These are phyloP conservation scores for Athalia circularis DNA, from an alignment of 2,888 invertebrate species.

Conservation along the genomic window DNA sequence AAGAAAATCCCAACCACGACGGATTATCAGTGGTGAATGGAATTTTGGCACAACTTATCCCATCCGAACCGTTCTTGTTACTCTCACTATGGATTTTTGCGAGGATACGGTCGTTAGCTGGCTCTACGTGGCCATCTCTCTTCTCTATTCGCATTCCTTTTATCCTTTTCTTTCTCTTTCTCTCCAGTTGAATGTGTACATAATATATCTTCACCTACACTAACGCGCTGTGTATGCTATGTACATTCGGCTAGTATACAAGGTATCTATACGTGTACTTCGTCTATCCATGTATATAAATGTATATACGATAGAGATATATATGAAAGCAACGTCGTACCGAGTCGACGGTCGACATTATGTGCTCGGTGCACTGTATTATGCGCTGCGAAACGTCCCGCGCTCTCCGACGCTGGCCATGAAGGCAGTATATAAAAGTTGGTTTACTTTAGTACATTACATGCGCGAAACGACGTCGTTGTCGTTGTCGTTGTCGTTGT, in stretches of 20 bases:
- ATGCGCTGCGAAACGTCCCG: constrained; percentile 60
- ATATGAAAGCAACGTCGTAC: not conserved
- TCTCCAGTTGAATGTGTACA: not conserved
- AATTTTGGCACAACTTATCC: constrained; percentile 38
- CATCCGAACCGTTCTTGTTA: constrained; percentile 25
- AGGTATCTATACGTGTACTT: constrained; percentile 6
- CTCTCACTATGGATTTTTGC: constrained; percentile 44
- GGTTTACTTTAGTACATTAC: constrained; percentile 62
- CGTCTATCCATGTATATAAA: constrained; percentile 25
- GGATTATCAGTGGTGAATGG: constrained; percentile 18
- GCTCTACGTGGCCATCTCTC: not conserved
- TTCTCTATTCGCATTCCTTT: not conserved
- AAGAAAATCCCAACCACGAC: not conserved
- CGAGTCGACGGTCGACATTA: constrained; percentile 60
- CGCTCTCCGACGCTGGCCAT: not conserved
- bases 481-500: too few relatives aligned
- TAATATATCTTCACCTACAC: not conserved
- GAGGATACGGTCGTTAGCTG: constrained; percentile 36
- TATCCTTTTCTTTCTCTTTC: not conserved
- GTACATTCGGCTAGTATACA: not conserved
- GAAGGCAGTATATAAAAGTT: constrained; percentile 66
- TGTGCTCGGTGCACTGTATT: constrained; percentile 62
- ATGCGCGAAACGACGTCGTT: too few relatives aligned
- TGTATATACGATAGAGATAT: constrained; percentile 11
- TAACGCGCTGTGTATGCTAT: constrained; percentile 20